Base-by-base conservation (phyloP, 1,140 invertebrate genomes). In the Anadara kagoshimensis region DNA sequence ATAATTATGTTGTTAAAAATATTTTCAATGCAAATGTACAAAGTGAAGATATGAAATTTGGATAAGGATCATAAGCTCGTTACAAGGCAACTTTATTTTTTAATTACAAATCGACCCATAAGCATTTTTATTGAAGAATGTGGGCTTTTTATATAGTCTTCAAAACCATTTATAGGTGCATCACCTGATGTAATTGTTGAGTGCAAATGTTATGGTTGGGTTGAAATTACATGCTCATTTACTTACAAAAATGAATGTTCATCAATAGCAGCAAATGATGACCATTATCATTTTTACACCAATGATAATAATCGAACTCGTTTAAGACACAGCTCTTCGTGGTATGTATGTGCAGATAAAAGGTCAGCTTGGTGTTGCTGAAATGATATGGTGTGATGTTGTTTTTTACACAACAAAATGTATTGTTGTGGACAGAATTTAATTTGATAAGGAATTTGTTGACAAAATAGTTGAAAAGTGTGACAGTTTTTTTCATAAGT, bases 271-370 rank as follows among this genome's bases (percentile, higher is more conserved):
- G n/a, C 44, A 49, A 24, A 24, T 5, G 14, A 51, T n/a, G 18
- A 51, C 16, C 8, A 51, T 14, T 51, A 64, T 64, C 20, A 64
- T 20, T 5, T 64, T 16, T 51, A 64, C 18, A 12, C 51, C 18
- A 20, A 51, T 64, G 47, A 51, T 29, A 51, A 67, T 24, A 11
- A 49, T 5, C 29, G n/a, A 10, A 22, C n/a, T n/a, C n/a, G n/a
- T n/a, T n/a, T n/a, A n/a, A n/a, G n/a, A n/a, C n/a, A n/a, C n/a
- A n/a, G n/a, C 44, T 51, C 63, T 7, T 44, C 63, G 11, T 73
- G 70, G 70, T 73, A 73, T n/a, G n/a, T n/a, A n/a, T 51, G 5
- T 44, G 3, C 70, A 73, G 51, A 73, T 73, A 43, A 63, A 67
- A 24, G 70, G 63, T 20, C 71, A 73, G 45, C n/a, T 73, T 18